A percentile compares a stretch with the other conserved stretches of the same genome.
phyloP scores from a whole-genome alignment of 1,140 invertebrate species.

The Doryteuthis pealeii region DNA sequence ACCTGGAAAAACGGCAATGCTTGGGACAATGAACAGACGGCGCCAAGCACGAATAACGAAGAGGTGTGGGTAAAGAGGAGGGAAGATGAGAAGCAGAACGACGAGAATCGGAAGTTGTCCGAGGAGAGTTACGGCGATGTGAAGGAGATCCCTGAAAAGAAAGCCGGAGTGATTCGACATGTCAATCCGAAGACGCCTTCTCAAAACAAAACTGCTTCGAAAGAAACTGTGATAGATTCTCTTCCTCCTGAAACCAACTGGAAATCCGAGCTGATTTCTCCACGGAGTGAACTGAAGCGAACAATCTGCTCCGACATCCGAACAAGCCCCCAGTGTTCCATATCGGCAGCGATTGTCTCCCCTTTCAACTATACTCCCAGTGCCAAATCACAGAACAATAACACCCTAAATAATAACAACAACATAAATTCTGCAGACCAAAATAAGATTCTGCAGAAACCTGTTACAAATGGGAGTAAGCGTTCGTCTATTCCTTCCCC shows the following conservation, averaged over 20 bases:
- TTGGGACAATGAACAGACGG: constrained; percentile 18
- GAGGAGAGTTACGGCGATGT: constrained; percentile 16
- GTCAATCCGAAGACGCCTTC: neutral
- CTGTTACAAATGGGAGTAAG: constrained; percentile 2
- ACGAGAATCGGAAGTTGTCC: neutral
- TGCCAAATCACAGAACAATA: constrained; percentile 13
- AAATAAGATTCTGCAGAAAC: neutral
- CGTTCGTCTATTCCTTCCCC: constrained; percentile 19
- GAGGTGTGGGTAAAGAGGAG: constrained; percentile 32
- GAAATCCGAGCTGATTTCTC: constrained; percentile 4
- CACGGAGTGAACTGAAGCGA: neutral
- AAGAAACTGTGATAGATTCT: constrained; percentile 15
- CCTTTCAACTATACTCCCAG: constrained; percentile 65
- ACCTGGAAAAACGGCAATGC: constrained; percentile 2
- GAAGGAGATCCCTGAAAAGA: constrained; percentile 11
- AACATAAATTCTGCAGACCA: neutral
- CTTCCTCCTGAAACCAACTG: neutral
- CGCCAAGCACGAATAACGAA: constrained; percentile 43
- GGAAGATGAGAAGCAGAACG: neutral
- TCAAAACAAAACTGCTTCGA: constrained; percentile 11
- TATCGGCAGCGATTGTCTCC: constrained; percentile 62
- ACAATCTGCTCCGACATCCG: constrained; percentile 7
- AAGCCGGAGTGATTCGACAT: neutral
- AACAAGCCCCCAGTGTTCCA: constrained; percentile 35
- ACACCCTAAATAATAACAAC: constrained; percentile 1